phyloP scores from a whole-genome alignment of 2,113 vertebrate genomes.

The Toxotes jaculatrix region DNA sequence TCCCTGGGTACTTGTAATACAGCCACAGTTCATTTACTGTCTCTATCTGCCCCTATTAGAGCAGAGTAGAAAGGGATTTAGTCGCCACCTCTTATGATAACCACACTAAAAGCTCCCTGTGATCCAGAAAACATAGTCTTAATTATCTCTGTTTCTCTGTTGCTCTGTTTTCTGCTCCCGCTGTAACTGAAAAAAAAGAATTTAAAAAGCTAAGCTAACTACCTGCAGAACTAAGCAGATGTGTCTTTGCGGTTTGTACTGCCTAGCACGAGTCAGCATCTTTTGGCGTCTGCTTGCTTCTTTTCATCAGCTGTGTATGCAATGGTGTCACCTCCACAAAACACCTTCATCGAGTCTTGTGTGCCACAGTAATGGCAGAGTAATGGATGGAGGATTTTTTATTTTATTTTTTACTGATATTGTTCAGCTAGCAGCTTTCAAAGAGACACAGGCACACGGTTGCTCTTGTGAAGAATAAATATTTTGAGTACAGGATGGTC shows the following conservation, averaged over 20 bases:
- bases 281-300: not conserved
- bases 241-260: not conserved
- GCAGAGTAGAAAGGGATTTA: conserved; percentile 50
- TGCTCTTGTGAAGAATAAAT: no score
- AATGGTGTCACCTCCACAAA: not conserved
- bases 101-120: conserved; percentile 50
- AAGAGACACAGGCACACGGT: not conserved
- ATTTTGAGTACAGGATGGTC: no score
- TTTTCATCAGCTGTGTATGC: not conserved
- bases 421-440: not conserved
- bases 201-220: no score
- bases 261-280: not conserved
- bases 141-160: conserved; percentile 37
- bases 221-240: no score
- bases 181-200: conserved; percentile 5
- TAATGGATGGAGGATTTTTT: not conserved
- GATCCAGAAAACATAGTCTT: conserved; percentile 34
- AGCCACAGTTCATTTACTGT: conserved; percentile 71
- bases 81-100: conserved; percentile 45
- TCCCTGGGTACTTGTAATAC: conserved; percentile 70
- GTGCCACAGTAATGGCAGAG: not conserved
- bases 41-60: conserved; percentile 63
- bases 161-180: not conserved
- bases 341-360: not conserved
- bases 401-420: not conserved